Evolutionary conservation across 2,888 invertebrate genomes (phyloP), one percentile per base, ranked within the genome.

Genomic region (Drosophila infuscata): DNA sequence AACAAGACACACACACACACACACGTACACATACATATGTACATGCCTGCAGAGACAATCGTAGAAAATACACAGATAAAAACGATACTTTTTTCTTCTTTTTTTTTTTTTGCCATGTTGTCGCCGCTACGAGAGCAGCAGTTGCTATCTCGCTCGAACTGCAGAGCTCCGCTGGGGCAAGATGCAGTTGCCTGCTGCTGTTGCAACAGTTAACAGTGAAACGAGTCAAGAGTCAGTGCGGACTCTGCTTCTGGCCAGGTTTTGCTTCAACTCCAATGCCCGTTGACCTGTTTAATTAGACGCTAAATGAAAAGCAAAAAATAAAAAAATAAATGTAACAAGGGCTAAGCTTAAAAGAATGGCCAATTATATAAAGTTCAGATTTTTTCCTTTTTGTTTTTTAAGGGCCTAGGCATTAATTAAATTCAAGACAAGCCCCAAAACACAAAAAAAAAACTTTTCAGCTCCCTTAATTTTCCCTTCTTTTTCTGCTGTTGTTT

Each of bases 61-160:
- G 84, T 85, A 83, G 81, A 75, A 86, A 57, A 56, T 29, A 88
- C 84, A 85, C 79, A 86, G 87, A 89, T 87, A 87, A 87, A 86
- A 87, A 89, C 56, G 88, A 89, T 88, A 88, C 89, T 89, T 81
- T 83, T 52, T 52, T 49, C 7, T n/a, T 32, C 8, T 11, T 30
- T 32, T 15, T 11, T 30, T 48, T 29, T 52, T 35, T 81, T 54
- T 79, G 78, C 83, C 73, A 72, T 77, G 65, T 77, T 72, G 61
- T 73, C 76, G 54, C n/a, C 20, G 20, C 70, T 74, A 74, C 74
- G 68, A 68, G 52, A 57, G 70, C 79, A 78, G 62, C 74, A 66
- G 61, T 51, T 57, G 53, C 57, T 17, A 36, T 74, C 80, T 71
- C 79, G 29, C 67, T 78, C 61, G 38, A 62, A 32, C 76, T 46